Evolutionary conservation across 1,140 invertebrate species (phyloP).

Genomic region (Diachasmimorpha longicaudata): DNA sequence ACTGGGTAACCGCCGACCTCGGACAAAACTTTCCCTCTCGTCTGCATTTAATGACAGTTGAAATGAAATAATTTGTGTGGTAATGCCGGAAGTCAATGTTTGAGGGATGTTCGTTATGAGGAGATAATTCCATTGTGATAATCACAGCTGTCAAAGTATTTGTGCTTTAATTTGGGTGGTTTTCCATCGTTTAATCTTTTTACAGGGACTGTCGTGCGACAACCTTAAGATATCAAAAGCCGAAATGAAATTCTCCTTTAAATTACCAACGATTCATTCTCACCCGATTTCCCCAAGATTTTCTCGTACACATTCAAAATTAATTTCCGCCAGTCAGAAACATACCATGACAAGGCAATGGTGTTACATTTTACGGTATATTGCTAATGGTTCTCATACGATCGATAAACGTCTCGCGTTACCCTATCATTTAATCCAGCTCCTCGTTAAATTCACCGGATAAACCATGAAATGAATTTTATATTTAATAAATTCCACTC

Average conservation of each 20-base stretch:
- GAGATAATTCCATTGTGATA: too few species aligned
- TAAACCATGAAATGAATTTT: not conserved
- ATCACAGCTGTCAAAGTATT: too few species aligned
- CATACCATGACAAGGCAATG: not conserved
- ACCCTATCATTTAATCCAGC: not conserved
- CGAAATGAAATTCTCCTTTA: too few species aligned
- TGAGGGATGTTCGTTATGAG: too few species aligned
- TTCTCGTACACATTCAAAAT: not conserved
- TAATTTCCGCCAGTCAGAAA: not conserved
- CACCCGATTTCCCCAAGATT: not conserved
- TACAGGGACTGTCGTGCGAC: too few species aligned
- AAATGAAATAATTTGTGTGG: not conserved
- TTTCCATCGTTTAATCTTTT: too few species aligned
- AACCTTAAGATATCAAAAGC: not conserved
- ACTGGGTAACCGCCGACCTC: constrained; percentile 28
- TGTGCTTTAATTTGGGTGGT: too few species aligned
- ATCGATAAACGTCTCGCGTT: not conserved
- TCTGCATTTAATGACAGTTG: not conserved
- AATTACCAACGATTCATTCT: not conserved
- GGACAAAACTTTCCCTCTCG: constrained; percentile 26
- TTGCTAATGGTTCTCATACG: not conserved
- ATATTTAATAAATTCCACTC: not conserved
- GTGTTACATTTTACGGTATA: not conserved
- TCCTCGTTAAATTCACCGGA: not conserved
- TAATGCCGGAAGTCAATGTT: too few species aligned